phyloP scores from a whole-genome alignment of 2,113 vertebrate species.

The Eudyptes chrysolophus region DNA sequence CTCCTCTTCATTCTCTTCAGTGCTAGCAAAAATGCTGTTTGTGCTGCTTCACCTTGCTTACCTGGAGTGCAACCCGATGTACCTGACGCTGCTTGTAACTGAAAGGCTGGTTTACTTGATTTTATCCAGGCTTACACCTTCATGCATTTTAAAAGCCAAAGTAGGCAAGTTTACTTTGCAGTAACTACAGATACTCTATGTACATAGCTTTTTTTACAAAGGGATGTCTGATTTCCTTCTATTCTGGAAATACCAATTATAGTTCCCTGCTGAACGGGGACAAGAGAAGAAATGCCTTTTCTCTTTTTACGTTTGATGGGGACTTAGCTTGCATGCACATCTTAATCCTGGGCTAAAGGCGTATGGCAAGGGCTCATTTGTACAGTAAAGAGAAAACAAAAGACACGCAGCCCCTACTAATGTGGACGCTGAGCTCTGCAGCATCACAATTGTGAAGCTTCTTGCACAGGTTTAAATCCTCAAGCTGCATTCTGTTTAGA shows the following conservation, averaged over 20 bases:
- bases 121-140: not conserved
- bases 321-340: not conserved
- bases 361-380: not conserved
- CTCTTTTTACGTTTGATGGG: not conserved
- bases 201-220: not conserved
- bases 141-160: not conserved
- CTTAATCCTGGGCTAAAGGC: not conserved
- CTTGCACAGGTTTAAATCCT: not conserved
- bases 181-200: not conserved
- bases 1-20: not conserved
- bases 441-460: not conserved
- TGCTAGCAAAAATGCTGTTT: not conserved
- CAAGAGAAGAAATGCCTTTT: not conserved
- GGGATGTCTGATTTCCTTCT: not conserved
- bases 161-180: not conserved
- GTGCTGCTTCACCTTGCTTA: not conserved
- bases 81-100: not conserved
- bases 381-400: not conserved
- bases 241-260: not conserved
- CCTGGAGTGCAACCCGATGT: rapidly evolving
- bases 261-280: not conserved
- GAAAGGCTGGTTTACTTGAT: not conserved
- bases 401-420: not conserved
- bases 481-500: not conserved
- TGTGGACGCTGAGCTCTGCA: not conserved